Evolutionary conservation across 1,140 invertebrate species (phyloP), one percentile per base, ranked within the genome.

Genomic region (Drosophila nebulosa): DNA sequence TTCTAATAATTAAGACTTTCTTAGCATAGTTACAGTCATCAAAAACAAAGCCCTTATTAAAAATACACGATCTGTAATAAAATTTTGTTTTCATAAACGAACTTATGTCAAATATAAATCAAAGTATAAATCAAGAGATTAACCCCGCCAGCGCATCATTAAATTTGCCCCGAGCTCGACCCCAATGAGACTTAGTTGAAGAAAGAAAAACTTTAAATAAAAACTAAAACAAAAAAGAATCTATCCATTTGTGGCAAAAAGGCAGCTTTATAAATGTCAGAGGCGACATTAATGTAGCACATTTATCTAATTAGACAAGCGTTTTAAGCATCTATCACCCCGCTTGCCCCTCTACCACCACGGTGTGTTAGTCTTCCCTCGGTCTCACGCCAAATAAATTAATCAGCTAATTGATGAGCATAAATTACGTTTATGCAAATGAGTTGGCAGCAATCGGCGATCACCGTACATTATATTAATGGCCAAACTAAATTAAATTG

Each of bases 271-370:
- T 81, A 88, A 88, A 88, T 88, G 83, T 86, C 81, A 70, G 74
- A 78, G 69, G 65, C 67, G 74, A 83, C 83, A 88, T 77, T 88
- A 88, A 88, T 81, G 83, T 83, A 78, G 75, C 83, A 58, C 83
- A 88, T 88, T 88, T 88, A 81, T 88, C 83, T 88, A 88, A 88
- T 88, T 88, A 88, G 83, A 88, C 83, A 88, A 88, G 83, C 83
- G 75, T 78, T 76, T 83, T 76, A 66, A 68, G 74, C 60, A 62
- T 63, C 64, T 27, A n/a, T 22, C 32, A 36, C 63, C 12, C n/a
- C 24, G 5, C 39, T 18, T 18, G 39, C 39, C 16, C 39, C 16
- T 46, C 18, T 46, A 21, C 7, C 12, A 3, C 4, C 6, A n/a
- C 35, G 14, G 12, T n/a, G n/a, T 46, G 9, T 46, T 21, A 21